Evolutionary conservation across 2,797 vertebrate genomes (phyloP).

Genomic region (Parauchenoglanis punctatus): DNA sequence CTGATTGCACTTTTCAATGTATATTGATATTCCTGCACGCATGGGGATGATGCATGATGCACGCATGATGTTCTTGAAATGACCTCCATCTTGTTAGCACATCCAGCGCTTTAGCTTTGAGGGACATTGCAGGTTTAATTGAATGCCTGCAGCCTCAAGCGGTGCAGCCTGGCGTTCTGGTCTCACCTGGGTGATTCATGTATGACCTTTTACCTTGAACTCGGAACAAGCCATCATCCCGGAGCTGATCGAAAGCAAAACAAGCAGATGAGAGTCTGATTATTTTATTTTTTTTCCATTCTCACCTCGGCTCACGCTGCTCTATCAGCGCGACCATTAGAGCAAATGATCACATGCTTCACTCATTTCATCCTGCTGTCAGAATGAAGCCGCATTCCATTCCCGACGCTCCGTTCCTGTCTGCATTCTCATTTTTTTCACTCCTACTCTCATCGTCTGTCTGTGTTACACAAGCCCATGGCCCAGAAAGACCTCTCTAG

Average conservation of each 20-base stretch:
- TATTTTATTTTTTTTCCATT: background rate
- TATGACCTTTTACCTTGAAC: constrained; percentile 35
- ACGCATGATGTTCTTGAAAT: constrained; percentile 45
- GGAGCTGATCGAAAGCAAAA: background rate
- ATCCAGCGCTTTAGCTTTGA: background rate
- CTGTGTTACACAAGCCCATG: constrained; percentile 17
- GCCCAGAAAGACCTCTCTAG: constrained; percentile 40
- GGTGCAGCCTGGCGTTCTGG: background rate
- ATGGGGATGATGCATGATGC: too few relatives aligned
- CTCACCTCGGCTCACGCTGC: background rate
- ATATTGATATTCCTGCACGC: constrained; percentile 11
- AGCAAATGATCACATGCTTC: background rate
- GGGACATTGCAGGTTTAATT: constrained; percentile 4
- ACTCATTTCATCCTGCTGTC: background rate
- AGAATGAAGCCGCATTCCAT: constrained; percentile 39
- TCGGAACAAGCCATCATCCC: constrained; percentile 4
- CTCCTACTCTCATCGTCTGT: constrained; percentile 23
- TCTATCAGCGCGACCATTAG: background rate
- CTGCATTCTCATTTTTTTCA: constrained; percentile 37
- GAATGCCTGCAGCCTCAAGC: background rate
- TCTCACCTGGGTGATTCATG: constrained; percentile 16
- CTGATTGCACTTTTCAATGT: constrained; percentile 18
- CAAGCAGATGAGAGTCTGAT: background rate
- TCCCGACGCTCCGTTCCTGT: background rate
- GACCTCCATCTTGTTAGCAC: constrained; percentile 15